Conservation (phyloP, 1,140 invertebrate species). For the Drosophila chauvacae region DNA sequence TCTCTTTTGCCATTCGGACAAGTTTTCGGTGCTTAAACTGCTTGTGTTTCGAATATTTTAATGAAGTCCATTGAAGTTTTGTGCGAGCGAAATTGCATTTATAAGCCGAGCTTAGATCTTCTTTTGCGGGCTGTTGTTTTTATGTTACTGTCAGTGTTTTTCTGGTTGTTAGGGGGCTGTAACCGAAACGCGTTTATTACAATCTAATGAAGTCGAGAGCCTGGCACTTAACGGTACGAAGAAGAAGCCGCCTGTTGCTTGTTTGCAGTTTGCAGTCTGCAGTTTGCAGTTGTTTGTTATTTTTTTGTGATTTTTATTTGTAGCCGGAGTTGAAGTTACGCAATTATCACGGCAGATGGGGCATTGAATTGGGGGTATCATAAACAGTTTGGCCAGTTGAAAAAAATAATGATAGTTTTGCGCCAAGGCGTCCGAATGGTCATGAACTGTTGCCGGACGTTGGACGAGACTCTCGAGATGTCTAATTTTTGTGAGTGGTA, state of each 20-base stretch:
- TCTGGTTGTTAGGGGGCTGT: conserved; percentile 61
- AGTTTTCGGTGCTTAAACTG: conserved; percentile 76
- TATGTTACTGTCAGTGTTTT: conserved; percentile 77
- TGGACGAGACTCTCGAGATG: conserved; percentile 4
- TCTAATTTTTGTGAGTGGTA: conserved; percentile 11
- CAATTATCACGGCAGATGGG: conserved; percentile 52
- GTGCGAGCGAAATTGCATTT: conserved; percentile 82
- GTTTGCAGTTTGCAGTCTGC: conserved; percentile 43
- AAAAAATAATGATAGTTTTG: conserved; percentile 23
- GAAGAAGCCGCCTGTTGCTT: conserved; percentile 49
- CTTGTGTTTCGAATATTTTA: conserved; percentile 82
- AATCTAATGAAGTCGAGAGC: conserved; percentile 82
- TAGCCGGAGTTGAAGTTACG: conserved; percentile 42
- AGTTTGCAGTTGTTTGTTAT: conserved; percentile 27
- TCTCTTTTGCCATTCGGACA: conserved; percentile 52
- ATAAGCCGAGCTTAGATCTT: conserved; percentile 75
- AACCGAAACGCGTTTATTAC: conserved; percentile 78
- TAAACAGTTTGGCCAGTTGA: conserved; percentile 38
- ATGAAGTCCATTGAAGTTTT: conserved; percentile 82
- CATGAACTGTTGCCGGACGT: conserved; percentile 20
- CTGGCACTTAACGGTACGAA: conserved; percentile 77
- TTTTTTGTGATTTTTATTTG: conserved; percentile 6
- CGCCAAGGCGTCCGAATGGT: conserved; percentile 19
- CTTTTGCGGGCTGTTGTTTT: conserved; percentile 56
- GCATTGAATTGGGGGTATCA: conserved; percentile 42